These are phyloP conservation scores for Anomalospiza imberbis DNA, from an alignment of 2,797 vertebrate genomes.

Conservation along the genomic window DNA sequence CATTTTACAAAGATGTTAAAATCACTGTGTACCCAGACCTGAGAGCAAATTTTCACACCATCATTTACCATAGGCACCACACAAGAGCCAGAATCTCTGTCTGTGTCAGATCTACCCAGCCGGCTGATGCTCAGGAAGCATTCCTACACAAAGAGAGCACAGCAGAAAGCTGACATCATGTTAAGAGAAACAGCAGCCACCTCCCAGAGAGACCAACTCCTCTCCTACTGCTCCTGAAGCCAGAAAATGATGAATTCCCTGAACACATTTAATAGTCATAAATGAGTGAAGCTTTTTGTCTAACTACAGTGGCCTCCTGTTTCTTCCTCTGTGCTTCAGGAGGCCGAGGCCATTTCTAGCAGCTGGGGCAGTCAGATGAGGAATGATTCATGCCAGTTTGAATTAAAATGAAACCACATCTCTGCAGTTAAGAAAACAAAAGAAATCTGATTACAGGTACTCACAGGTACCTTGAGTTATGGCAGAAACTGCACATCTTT, in stretches of 20 bases:
- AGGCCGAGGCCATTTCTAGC: not conserved
- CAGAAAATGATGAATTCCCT: not conserved
- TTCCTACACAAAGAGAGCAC: not conserved
- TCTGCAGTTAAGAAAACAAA: not conserved
- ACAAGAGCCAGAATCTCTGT: not conserved
- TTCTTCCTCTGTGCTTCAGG: not conserved
- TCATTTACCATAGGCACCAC: not conserved
- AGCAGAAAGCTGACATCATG: not conserved
- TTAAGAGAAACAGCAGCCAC: not conserved
- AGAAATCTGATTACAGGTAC: not conserved
- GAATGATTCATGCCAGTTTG: not conserved
- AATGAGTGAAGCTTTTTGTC: not conserved
- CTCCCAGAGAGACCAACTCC: not conserved
- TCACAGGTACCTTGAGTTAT: not conserved
- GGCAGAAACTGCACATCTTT: not conserved
- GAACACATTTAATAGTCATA: not conserved
- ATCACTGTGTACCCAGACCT: not conserved
- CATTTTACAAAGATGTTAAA: not conserved
- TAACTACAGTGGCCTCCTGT: not conserved
- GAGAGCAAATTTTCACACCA: not conserved
- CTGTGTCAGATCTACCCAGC: not conserved
- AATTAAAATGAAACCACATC: not conserved
- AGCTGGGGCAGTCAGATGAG: not conserved
- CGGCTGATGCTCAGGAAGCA: not conserved
- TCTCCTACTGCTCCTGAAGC: not conserved